Evolutionary conservation across 2,888 invertebrate species (phyloP), one percentile per base, ranked within the genome.

Genomic region (Thymelicus sylvestris): DNA sequence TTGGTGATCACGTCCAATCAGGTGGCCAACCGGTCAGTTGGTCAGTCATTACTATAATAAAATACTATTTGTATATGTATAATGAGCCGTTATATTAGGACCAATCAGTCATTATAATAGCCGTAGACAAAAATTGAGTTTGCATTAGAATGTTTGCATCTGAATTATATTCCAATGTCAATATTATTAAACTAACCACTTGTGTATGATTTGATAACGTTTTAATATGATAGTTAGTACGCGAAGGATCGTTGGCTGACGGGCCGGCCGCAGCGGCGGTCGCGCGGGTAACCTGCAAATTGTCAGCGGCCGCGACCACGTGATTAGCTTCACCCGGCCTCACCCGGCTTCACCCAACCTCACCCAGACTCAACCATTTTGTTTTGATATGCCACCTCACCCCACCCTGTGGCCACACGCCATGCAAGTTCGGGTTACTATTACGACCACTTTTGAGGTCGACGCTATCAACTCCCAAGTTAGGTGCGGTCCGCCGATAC

Each of bases 221-320:
- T 69, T 71, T 74, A 70, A 74, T 72, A 72, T 76, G 74, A 76
- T 75, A 77, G 75, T 73, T 68, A 73, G 74, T 67, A 71, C 67
- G 77, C 74, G 74, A 74, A 76, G 75, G 78, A 76, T 73, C 72
- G 66, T 67, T 66, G 71, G 74, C 73, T 66, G 66, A 63, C 75
- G 76, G 66, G 76, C 73, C 73, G 73, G 76, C 78, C 77, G 77
- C 73, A 75, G 74, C 48, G 68, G 86, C 78, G 79, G 79, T 77
- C 75, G 77, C 78, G 74, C 77, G 79, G 77, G 77, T 86, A 86
- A 86, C 88, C 89, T 84, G 84, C 86, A 86, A 87, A 89, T 86
- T 86, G 83, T 86, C 87, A 81, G 79, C 76, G 79, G 81, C 84
- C 78, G 77, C 77, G 69, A 64, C 66, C 71, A 66, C 61, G 66